These are phyloP conservation scores for Yasuhikotakia modesta DNA, from an alignment of 2,797 vertebrate species.

Conservation along the genomic window DNA sequence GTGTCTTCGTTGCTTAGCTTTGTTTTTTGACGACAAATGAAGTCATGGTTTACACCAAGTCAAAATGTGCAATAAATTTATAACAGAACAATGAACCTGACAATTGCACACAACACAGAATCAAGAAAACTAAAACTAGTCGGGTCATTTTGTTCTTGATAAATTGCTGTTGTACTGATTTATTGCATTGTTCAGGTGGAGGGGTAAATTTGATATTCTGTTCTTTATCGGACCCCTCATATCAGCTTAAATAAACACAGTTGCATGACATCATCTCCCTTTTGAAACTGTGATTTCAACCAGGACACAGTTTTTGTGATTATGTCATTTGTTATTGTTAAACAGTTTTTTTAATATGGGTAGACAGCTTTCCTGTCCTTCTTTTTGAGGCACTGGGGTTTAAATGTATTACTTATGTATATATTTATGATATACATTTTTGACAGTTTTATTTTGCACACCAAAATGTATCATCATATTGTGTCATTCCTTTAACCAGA, in stretches of 20 bases:
- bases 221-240: conserved; percentile 41
- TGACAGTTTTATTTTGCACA: conserved; percentile 10
- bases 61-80: conserved; percentile 10
- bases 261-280: conserved; percentile 54
- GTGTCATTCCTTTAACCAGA: conserved; percentile 25
- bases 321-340: conserved; percentile 57
- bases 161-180: conserved; percentile 22
- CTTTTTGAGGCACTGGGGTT: background rate
- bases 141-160: background rate
- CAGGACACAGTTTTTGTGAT: conserved; percentile 47
- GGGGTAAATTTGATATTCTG: conserved; percentile 20
- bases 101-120: background rate
- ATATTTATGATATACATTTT: conserved; percentile 3
- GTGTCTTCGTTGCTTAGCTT: background rate
- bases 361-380: conserved; percentile 1
- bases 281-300: conserved; percentile 59
- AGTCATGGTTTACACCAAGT: conserved; percentile 11
- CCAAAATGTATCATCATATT: background rate
- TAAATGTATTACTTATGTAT: background rate
- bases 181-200: conserved; percentile 21
- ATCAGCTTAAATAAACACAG: conserved; percentile 57
- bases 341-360: conserved; percentile 34
- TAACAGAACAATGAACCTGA: background rate
- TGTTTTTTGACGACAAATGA: conserved; percentile 3
- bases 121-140: background rate